phyloP scores from a whole-genome alignment of 2,113 vertebrate species.

The Myocastor coypus region DNA sequence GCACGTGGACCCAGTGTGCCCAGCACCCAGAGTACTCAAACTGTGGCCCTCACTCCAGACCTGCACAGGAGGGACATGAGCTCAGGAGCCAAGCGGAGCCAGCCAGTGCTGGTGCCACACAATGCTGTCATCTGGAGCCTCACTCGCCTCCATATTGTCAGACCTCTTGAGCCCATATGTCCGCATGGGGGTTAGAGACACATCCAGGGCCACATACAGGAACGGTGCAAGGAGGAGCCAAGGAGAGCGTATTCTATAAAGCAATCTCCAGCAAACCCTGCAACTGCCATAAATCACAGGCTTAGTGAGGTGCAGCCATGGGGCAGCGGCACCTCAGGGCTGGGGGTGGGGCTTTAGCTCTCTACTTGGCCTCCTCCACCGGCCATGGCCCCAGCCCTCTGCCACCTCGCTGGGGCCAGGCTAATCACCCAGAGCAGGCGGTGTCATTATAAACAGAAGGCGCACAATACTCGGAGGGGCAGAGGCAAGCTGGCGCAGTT shows the following conservation, averaged over 20 bases:
- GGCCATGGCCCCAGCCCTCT: not conserved
- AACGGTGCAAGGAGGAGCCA: not conserved
- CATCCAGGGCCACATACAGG: not conserved
- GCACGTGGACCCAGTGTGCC: too few species aligned
- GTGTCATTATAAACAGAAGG: slow-evolving; percentile 9
- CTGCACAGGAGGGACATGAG: not conserved
- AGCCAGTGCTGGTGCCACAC: not conserved
- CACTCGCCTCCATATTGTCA: not conserved
- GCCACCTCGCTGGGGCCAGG: not conserved
- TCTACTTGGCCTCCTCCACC: not conserved
- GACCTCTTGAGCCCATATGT: too few species aligned
- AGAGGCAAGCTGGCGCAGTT: not conserved
- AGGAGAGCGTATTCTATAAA: not conserved
- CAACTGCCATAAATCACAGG: slow-evolving; percentile 16
- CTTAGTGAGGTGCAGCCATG: not conserved
- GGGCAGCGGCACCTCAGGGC: not conserved
- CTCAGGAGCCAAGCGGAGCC: not conserved
- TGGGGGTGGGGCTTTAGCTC: rapidly evolving
- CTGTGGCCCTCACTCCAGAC: not conserved
- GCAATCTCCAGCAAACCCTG: not conserved
- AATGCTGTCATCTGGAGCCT: not conserved
- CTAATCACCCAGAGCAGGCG: slow-evolving; percentile 32
- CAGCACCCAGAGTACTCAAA: not conserved
- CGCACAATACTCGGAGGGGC: not conserved
- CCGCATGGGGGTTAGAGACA: not conserved